Base-by-base conservation (phyloP, 1,140 invertebrate genomes). In the Drosophila murphyi region DNA sequence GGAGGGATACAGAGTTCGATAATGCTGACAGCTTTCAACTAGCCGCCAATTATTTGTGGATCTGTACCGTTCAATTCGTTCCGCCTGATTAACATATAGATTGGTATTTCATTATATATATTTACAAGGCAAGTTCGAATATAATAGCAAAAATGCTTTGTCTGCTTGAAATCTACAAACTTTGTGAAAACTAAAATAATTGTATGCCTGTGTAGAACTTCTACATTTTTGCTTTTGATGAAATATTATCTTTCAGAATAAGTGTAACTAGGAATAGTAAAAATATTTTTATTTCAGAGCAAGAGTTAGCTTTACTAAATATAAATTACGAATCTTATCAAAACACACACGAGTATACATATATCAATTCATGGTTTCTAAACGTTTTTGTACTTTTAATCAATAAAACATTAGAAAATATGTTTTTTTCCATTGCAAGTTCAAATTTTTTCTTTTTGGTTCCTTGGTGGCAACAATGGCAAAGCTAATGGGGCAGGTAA, bases 401-500 rank as follows among this genome's bases (percentile, higher is more conserved):
- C 10, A 43, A 43, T 6, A 7, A 8, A 48, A 50, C 5, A 3
- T 4, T 29, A 4, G 28, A 3, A 29, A 10, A 50, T 31, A 6
- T 20, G 20, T 20, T 7, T 50, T 10, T 8, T 29, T 29, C 2
- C 7, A 2, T 34, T 12, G 31, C 2, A 3, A 52, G 31, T 52
- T 52, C 31, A 52, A 52, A 34, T 29, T 55, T 10, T 20, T 20
- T 4, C 5, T 10, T 43, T 43, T 8, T 43, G 41, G 12, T 39
- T 28, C 37, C 31, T 32, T 50, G 32, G 45, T 47, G 34, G 60
- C 35, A 28, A 35, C 67, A 61, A 54, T 61, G 5, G 2, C 32
- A 61, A 37, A 52, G n/a, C 5, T 12, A 51, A 41, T 73, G 71
- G 50, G 71, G 57, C 71, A 73, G 71, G 71, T 73, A 73, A 48